These are phyloP conservation scores for Volucella inanis DNA, from an alignment of 2,888 invertebrate genomes.

Conservation along the genomic window DNA sequence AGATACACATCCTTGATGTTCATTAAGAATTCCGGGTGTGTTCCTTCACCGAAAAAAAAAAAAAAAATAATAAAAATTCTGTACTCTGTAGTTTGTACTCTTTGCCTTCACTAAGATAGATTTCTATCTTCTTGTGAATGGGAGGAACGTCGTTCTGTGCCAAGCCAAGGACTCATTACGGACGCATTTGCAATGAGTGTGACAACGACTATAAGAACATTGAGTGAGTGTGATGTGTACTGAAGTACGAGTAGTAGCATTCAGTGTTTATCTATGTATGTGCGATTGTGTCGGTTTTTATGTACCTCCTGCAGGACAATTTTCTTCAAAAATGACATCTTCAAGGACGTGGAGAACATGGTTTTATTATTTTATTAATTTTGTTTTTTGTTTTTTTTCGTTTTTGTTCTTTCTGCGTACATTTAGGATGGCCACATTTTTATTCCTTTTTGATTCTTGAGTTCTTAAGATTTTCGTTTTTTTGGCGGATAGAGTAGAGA, in stretches of 20 bases:
- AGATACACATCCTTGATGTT: slow-evolving; percentile 72
- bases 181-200: slow-evolving; percentile 63
- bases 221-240: not conserved
- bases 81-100: slow-evolving; percentile 19
- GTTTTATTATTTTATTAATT: no score
- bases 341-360: not conserved
- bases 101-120: no score
- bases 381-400: no score
- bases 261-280: not conserved
- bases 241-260: not conserved
- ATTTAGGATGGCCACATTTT: no score
- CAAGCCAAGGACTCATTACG: slow-evolving; percentile 67
- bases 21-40: slow-evolving; percentile 72
- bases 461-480: slow-evolving; percentile 1
- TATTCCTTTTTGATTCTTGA: no score
- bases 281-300: not conserved
- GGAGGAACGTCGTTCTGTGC: slow-evolving; percentile 20
- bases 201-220: not conserved
- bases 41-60: slow-evolving; percentile 48
- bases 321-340: no score
- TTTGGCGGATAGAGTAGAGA: not conserved
- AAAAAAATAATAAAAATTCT: no score
- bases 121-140: slow-evolving; percentile 9
- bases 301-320: no score
- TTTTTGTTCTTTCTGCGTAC: no score